Evolutionary conservation across 2,113 vertebrate species (phyloP), one percentile per base, ranked within the genome.

Genomic region (Camelus bactrianus): DNA sequence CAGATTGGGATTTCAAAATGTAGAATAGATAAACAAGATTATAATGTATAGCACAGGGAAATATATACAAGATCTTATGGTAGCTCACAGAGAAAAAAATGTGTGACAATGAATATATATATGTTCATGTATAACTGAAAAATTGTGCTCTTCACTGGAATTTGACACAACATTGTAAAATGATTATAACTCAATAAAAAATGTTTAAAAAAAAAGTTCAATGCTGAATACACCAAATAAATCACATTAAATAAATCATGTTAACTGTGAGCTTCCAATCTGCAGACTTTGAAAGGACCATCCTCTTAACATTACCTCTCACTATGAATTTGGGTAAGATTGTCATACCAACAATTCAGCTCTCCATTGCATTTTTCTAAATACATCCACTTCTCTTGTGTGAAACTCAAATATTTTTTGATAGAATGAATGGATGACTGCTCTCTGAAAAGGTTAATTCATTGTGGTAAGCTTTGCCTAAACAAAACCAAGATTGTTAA

Each of bases 321-420:
- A 56, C 3, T 22, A 58, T 50, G 73, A 17, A 54, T 91, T 77
- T 15, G 60, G 46, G 58, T 64, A 54, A 91, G 50, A 46, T 8
- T 60, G 15, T 20, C 48, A 86, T 30, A 70, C 19, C 48, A 76
- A 46, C n/a, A 86, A 26, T 52, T 89, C 22, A 30, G 42, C 28
- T 65, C 30, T 20, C 22, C 16, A 81, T 84, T 80, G 32, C 26
- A 52, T 76, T 88, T 92, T 85, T 77, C 38, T 52, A 79, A 76
- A 67, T 76, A 20, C 54, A 65, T 38, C n/a, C 19, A 32, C 6
- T 67, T 95, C 6, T 81, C 48, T 24, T 46, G 20, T 52, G 81
- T 90, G 83, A 73, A 77, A 82, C 8, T 73, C 17, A 89, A 92
- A 69, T 80, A 58, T 58, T 81, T 73, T 86, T 81, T 94, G 38